phyloP scores from a whole-genome alignment of 2,888 invertebrate genomes.

The Himalopsyche japonica region DNA sequence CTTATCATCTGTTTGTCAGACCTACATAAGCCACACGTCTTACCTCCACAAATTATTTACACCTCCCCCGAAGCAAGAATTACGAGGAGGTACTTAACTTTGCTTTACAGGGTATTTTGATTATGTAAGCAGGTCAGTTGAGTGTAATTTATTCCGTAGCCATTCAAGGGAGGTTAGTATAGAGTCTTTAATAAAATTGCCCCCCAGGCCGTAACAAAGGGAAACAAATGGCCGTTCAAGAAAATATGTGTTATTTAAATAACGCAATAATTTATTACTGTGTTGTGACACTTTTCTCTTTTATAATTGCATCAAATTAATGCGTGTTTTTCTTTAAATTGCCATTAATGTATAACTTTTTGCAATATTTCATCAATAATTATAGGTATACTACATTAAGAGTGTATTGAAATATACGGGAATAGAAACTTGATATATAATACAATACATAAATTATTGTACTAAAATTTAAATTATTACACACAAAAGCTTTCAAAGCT shows the following conservation, averaged over 20 bases:
- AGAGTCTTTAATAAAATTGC: background rate
- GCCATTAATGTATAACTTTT: background rate
- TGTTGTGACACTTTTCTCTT: background rate
- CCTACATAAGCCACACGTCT: conserved; percentile 1
- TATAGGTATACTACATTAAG: background rate
- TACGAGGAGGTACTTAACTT: conserved; percentile 7
- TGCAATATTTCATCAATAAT: background rate
- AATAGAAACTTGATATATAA: no score
- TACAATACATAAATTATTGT: no score
- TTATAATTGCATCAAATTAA: background rate
- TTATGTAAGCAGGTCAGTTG: conserved; percentile 39
- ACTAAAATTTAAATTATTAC: no score
- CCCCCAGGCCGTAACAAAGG: conserved; percentile 14
- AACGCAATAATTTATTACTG: background rate
- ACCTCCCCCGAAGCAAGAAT: conserved; percentile 7
- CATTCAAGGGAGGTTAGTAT: conserved; percentile 14
- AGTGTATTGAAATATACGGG: no score
- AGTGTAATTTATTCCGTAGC: conserved; percentile 29
- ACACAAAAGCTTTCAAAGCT: no score
- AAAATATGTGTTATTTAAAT: background rate
- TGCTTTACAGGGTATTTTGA: conserved; percentile 26
- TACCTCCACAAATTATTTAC: conserved; percentile 20
- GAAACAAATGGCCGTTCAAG: conserved; percentile 8
- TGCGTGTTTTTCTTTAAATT: background rate
- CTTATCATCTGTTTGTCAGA: conserved; percentile 26